Evolutionary conservation across 2,113 vertebrate species (phyloP), one percentile per base, ranked within the genome.

Genomic region (Polypterus senegalus): DNA sequence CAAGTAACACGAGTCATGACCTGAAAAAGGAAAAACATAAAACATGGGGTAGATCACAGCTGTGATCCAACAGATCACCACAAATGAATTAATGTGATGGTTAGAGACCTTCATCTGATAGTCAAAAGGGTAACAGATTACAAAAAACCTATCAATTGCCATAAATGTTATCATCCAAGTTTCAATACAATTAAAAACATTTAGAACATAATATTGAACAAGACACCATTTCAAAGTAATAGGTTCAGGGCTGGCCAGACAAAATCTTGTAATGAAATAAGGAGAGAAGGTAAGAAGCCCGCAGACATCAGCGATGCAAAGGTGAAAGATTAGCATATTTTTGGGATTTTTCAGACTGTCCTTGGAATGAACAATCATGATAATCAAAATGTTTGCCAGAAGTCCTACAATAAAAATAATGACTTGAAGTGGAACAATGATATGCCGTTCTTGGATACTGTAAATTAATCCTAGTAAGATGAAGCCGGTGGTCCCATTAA

Each of bases 111-210:
- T 61, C 49, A 61, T 61, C 46, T 61, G 7, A 53, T 61, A 61
- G 49, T 46, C 2, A 9, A 61, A 61, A 47, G 60, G 60, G 49
- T 61, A 61, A 10, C 60, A 61, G 49, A 61, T 61, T n/a, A 61
- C 60, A 27, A 53, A 44, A 7, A 53, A 54, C 49, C 60, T 61
- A 6, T 54, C 51, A 9, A 61, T 53, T 9, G 60, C 60, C 49
- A 54, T 61, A 5, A 61, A 54, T 4, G 49, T 53, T 46, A 54
- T 52, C 6, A 53, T 53, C 9, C 49, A 54, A 3, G 9, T 61
- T 5, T 44, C 51, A 46, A 54, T 61, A 27, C 60, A 61, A 52
- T 27, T 54, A 45, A 53, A 61, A 3, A 61, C 60, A n/a, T 54
- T 61, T 46, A 61, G 54, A 46, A 54, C 49, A 43, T 54, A 61